phyloP scores from a whole-genome alignment of 1,140 invertebrate species.

The Drosophila ambigua region DNA sequence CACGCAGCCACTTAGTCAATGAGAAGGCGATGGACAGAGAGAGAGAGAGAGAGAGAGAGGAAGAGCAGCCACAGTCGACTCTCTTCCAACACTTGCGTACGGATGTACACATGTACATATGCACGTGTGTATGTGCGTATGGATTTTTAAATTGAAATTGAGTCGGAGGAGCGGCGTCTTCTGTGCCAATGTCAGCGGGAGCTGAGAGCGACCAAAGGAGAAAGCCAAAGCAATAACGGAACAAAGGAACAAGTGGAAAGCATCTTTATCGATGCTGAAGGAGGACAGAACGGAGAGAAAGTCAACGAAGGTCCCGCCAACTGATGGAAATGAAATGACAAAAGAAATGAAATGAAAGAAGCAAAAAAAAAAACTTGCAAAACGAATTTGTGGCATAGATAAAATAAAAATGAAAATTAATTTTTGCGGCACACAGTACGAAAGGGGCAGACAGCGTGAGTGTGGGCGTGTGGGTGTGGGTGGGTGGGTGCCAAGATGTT shows the following conservation, averaged over 20 bases:
- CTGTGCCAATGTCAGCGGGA: too few relatives aligned
- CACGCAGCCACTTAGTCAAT: not conserved
- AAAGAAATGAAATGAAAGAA: conserved; percentile 54
- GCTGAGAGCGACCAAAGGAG: conserved; percentile 26
- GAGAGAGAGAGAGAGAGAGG: not conserved
- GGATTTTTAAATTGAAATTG: conserved; percentile 68
- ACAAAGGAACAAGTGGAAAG: conserved; percentile 7
- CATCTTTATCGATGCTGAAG: not conserved
- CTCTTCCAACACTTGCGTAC: not conserved
- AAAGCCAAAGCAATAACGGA: conserved; percentile 49
- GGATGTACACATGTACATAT: not conserved
- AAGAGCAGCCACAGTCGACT: not conserved
- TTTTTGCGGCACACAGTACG: conserved; percentile 60
- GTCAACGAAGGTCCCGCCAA: not conserved
- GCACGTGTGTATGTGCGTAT: conserved; percentile 23
- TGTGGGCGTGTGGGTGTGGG: not conserved
- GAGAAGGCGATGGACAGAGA: not conserved
- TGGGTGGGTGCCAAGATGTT: not conserved
- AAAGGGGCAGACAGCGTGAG: not conserved
- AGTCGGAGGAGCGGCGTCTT: not conserved
- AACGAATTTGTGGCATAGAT: conserved; percentile 40
- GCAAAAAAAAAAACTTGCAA: conserved; percentile 18
- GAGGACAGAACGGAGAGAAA: not conserved
- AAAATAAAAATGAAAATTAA: conserved; percentile 73
- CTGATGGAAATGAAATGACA: conserved; percentile 31